Conservation (phyloP, 2,888 invertebrate genomes). For the Sinelater perroti region DNA sequence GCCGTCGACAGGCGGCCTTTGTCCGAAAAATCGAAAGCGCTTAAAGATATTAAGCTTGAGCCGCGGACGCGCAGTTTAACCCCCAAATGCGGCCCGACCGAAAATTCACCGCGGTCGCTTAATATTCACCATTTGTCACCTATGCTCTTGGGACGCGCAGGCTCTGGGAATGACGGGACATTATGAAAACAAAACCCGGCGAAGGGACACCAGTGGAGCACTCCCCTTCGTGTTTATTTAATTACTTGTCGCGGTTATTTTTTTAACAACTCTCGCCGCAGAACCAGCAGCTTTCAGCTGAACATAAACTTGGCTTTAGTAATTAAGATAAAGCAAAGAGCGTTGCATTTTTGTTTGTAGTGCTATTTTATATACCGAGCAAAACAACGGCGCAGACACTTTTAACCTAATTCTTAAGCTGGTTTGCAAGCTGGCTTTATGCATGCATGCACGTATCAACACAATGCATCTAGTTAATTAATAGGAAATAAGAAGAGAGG, state of each 20-base stretch:
- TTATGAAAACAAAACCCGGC: constrained; percentile 16
- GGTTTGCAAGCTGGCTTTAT: too few species aligned
- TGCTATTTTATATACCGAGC: too few species aligned
- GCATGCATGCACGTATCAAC: too few species aligned
- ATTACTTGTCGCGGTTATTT: constrained; percentile 17
- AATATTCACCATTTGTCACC: constrained; percentile 7
- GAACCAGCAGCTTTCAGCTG: not conserved
- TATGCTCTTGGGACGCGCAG: constrained; percentile 3
- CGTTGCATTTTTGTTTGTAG: not conserved
- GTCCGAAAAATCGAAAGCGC: constrained; percentile 6
- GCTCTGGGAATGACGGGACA: constrained; percentile 5
- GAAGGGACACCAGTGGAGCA: constrained; percentile 8
- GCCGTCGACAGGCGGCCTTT: too few species aligned
- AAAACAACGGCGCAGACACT: too few species aligned
- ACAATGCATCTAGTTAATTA: too few species aligned
- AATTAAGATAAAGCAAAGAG: not conserved
- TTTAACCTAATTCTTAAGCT: too few species aligned
- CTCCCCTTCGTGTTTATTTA: constrained; percentile 20
- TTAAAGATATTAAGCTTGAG: constrained; percentile 18
- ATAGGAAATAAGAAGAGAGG: too few species aligned
- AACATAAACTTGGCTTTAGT: constrained; percentile 10
- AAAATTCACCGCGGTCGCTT: not conserved
- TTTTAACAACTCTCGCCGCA: too few species aligned
- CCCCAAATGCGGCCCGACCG: constrained; percentile 1
- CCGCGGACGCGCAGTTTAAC: not conserved